These are phyloP conservation scores for Brachionus koreanus DNA, from an alignment of 1,140 invertebrate genomes.

Conservation along the genomic window DNA sequence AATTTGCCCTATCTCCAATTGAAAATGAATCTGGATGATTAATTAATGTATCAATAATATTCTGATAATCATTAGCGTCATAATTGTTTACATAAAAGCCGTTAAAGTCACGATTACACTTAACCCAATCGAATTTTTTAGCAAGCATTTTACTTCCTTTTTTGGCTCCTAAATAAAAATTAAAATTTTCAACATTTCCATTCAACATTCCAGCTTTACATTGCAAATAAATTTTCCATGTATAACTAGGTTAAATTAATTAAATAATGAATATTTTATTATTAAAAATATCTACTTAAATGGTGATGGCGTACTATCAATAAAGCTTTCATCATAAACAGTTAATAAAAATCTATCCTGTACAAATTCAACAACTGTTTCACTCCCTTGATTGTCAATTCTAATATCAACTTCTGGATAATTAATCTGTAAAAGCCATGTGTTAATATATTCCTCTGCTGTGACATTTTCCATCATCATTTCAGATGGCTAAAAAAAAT, in stretches of 20 bases:
- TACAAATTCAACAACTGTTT: neutral
- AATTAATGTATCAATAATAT: neutral
- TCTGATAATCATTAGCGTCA: neutral
- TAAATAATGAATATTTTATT: neutral
- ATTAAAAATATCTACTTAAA: neutral
- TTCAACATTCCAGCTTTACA: conserved; percentile 20
- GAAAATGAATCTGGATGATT: conserved; percentile 5
- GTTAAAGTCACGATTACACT: conserved; percentile 40
- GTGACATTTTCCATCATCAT: neutral
- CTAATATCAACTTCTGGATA: conserved; percentile 36
- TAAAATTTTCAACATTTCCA: neutral
- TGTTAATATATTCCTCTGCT: conserved; percentile 32
- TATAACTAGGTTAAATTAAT: neutral
- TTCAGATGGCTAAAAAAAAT: neutral
- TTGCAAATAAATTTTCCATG: conserved; percentile 39
- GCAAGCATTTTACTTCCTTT: neutral
- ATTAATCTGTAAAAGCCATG: conserved; percentile 34
- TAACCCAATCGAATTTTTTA: conserved; percentile 34
- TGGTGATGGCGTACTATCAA: conserved; percentile 8
- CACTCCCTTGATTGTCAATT: neutral
- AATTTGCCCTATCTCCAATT: conserved; percentile 23
- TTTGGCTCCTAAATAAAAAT: neutral
- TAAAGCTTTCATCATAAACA: conserved; percentile 12
- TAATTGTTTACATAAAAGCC: conserved; percentile 43
- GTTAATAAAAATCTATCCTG: neutral